Evolutionary conservation across 1,140 invertebrate genomes (phyloP).

Genomic region (Heliconius hermathena): DNA sequence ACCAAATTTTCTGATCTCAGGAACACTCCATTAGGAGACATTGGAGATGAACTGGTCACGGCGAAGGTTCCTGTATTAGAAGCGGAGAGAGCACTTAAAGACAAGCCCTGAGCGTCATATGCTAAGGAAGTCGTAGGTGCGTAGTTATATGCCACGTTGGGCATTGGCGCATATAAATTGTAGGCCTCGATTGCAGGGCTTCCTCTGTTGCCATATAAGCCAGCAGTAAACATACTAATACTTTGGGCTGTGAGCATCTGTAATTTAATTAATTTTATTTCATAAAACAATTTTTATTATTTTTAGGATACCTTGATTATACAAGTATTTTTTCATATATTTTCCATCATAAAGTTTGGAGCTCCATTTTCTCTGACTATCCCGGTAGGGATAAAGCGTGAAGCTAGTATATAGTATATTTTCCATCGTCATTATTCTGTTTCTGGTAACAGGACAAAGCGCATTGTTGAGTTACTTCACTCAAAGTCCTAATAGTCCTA

Average conservation of each 20-base stretch:
- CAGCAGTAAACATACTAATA: slow-evolving; percentile 7
- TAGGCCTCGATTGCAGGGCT: background rate
- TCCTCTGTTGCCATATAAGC: background rate
- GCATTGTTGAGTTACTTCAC: too few relatives aligned
- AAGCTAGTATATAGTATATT: too few relatives aligned
- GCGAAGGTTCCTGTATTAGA: slow-evolving; percentile 42
- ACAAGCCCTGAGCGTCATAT: slow-evolving; percentile 32
- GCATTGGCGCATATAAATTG: slow-evolving; percentile 9
- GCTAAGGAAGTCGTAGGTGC: slow-evolving; percentile 19
- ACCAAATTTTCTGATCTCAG: slow-evolving; percentile 50
- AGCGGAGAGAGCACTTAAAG: slow-evolving; percentile 30
- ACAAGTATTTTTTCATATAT: too few relatives aligned
- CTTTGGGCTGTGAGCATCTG: slow-evolving; percentile 44
- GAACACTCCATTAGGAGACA: slow-evolving; percentile 47
- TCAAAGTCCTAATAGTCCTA: too few relatives aligned
- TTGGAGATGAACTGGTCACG: slow-evolving; percentile 53
- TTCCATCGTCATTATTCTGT: too few relatives aligned
- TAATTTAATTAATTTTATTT: slow-evolving; percentile 18
- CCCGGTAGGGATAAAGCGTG: too few relatives aligned
- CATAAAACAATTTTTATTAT: too few relatives aligned
- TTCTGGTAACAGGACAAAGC: too few relatives aligned
- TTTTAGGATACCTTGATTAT: too few relatives aligned
- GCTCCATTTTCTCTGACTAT: too few relatives aligned
- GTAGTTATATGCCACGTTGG: slow-evolving; percentile 25
- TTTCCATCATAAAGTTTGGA: too few relatives aligned